Conservation (phyloP, 2,888 invertebrate species). For the Macrophya annulata region DNA sequence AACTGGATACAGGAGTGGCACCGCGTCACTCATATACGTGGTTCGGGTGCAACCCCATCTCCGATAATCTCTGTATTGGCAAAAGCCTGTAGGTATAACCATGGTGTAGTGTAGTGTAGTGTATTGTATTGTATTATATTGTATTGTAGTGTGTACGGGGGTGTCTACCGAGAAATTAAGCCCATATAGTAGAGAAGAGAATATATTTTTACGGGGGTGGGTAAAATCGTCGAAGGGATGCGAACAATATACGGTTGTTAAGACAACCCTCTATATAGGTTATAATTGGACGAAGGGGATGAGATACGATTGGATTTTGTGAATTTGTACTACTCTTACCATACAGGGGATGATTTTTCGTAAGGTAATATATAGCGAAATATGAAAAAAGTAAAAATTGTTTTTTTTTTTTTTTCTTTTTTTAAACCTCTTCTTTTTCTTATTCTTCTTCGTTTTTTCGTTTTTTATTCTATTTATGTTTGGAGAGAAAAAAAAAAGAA, state of each 20-base stretch:
- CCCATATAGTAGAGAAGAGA: background rate
- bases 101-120: background rate
- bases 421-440: background rate
- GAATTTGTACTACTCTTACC: background rate
- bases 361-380: background rate
- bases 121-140: background rate
- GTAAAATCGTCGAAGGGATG: background rate
- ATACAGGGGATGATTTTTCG: background rate
- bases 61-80: slow-evolving; percentile 19
- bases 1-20: slow-evolving; percentile 66
- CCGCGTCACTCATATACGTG: slow-evolving; percentile 25
- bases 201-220: background rate
- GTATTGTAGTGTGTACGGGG: background rate
- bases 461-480: background rate
- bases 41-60: slow-evolving; percentile 41
- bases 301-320: background rate
- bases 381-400: background rate
- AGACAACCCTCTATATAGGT: slow-evolving; percentile 2
- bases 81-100: background rate
- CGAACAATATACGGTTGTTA: slow-evolving; percentile 41
- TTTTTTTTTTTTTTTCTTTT: background rate
- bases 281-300: background rate
- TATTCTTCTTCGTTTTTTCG: too few species aligned
- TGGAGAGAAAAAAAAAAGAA: background rate
- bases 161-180: slow-evolving; percentile 36